Conservation (phyloP, 2,888 invertebrate species). For the Diaphora mendica region DNA sequence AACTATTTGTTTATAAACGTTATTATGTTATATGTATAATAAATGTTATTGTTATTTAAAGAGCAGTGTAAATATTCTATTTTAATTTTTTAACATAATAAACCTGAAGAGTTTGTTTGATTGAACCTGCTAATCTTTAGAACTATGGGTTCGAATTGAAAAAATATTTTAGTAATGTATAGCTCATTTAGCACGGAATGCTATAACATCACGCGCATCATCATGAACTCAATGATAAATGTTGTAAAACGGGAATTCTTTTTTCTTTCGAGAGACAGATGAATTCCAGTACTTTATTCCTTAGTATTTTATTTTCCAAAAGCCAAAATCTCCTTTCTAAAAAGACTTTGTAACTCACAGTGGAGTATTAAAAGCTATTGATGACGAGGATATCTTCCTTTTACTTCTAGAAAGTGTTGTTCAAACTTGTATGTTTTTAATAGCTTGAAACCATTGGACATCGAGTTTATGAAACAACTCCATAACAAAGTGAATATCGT, state of each 20-base stretch:
- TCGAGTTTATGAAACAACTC: conserved; percentile 98
- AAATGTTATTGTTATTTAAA: too few relatives aligned
- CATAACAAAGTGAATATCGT: conserved; percentile 98
- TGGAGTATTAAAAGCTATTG: too few relatives aligned
- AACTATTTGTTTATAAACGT: too few relatives aligned
- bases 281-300: background rate
- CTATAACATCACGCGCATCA: too few relatives aligned
- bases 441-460: conserved; percentile 96
- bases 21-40: too few relatives aligned
- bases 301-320: too few relatives aligned
- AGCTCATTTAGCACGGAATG: background rate
- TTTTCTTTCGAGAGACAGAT: too few relatives aligned
- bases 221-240: too few relatives aligned
- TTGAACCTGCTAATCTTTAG: background rate
- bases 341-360: too few relatives aligned
- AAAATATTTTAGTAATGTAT: background rate
- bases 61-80: background rate
- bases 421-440: background rate
- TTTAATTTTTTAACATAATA: background rate
- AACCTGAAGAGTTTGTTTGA: background rate
- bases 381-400: too few relatives aligned
- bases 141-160: background rate
- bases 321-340: too few relatives aligned
- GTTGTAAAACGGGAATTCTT: too few relatives aligned
- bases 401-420: background rate